Evolutionary conservation across 1,140 invertebrate species (phyloP).

Genomic region (Drosophila gunungcola): DNA sequence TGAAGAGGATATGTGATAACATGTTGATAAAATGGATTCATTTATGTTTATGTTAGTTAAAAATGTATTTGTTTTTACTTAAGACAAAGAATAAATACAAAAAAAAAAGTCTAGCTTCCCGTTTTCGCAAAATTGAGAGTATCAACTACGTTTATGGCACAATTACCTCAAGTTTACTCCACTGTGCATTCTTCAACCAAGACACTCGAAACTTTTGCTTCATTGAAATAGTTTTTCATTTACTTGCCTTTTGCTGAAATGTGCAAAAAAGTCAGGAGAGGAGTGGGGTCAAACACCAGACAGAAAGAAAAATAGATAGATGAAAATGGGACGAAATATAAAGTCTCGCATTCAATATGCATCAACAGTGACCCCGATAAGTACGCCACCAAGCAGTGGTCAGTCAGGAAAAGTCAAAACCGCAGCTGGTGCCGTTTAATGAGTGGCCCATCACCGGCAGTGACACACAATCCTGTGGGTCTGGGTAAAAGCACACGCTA

Average conservation of each 20-base stretch:
- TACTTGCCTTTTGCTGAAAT: constrained; percentile 61
- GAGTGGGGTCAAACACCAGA: neutral
- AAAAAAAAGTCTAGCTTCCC: no score
- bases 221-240: constrained; percentile 83
- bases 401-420: constrained; percentile 15
- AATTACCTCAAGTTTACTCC: neutral
- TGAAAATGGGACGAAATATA: neutral
- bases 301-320: constrained; percentile 13
- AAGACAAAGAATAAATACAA: no score
- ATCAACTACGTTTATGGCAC: no score
- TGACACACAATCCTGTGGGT: constrained; percentile 1
- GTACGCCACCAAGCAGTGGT: constrained; percentile 38
- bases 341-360: constrained; percentile 21
- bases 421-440: constrained; percentile 34
- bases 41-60: no score
- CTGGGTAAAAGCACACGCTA: constrained; percentile 43
- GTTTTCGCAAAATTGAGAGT: no score
- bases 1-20: neutral
- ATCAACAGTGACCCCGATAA: constrained; percentile 38
- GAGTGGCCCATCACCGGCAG: constrained; percentile 34
- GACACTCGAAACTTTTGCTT: constrained; percentile 68
- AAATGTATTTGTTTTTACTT: no score
- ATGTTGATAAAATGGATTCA: neutral
- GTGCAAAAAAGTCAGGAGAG: constrained; percentile 46
- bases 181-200: constrained; percentile 49